Evolutionary conservation across 1,140 invertebrate genomes (phyloP), one percentile per base, ranked within the genome.

Genomic region (Aphis craccivora): DNA sequence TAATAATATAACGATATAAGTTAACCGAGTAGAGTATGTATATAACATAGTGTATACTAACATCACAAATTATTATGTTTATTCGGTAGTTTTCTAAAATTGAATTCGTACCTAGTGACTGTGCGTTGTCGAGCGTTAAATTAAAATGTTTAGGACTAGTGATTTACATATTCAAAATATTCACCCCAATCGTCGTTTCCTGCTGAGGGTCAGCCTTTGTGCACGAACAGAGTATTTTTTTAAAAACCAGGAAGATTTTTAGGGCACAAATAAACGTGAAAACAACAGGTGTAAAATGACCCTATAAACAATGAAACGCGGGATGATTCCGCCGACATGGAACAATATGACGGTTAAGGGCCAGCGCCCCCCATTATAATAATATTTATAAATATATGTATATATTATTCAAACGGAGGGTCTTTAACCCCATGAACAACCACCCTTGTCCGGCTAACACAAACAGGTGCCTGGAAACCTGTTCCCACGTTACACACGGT

Each of bases 281-380:
- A 93, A 93, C 91, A 93, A 93, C 91, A 93, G 91, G 91, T 93
- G 91, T 86, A 93, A 93, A 93, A 84, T 93, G 91, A 93, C 91
- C 91, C 35, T 51, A 76, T 76, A 93, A 86, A 84, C 91, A 93
- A 93, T 93, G 91, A 93, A 93, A 93, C 81, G 14, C 48, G 91
- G 91, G 48, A 93, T 84, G 91, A 93, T 93, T 93, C 35, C 81
- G 7, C 25, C 91, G 76, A 83, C 48, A 86, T 22, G 81, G 91
- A 93, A 93, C 91, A 93, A 93, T 93, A 93, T 93, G 91, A 20
- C 81, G 91, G 91, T 93, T 93, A 84, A 93, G 91, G 91, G 91
- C 81, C 91, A 93, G 76, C 81, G 81, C 91, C 53, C 91, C 25
- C 91, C 76, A 83, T 92, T 92, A 86, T 93, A 53, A 84, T 93